These are phyloP conservation scores for Torymus aiolomorphi DNA, from an alignment of 2,888 invertebrate species.

Conservation along the genomic window DNA sequence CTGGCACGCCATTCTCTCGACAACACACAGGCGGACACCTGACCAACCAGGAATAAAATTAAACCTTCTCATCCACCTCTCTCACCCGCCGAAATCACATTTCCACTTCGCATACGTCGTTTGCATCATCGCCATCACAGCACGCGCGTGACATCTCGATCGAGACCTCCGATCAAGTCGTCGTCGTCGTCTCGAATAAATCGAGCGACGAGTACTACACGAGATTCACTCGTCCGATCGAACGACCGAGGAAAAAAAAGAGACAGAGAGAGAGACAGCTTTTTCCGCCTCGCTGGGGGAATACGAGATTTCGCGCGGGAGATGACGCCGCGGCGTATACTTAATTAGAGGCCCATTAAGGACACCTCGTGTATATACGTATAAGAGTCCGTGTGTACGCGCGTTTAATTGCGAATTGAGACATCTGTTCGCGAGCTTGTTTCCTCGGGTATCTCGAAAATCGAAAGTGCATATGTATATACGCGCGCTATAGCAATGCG, in stretches of 20 bases:
- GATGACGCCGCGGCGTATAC: not conserved
- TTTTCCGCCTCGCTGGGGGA: not conserved
- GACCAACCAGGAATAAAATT: no score
- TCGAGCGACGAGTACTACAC: not conserved
- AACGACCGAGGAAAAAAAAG: not conserved
- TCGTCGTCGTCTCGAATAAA: not conserved
- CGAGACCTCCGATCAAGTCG: not conserved
- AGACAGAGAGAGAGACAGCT: not conserved
- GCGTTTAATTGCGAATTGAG: conserved; percentile 47
- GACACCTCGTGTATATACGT: not conserved
- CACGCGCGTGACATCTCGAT: conserved; percentile 1
- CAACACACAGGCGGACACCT: no score
- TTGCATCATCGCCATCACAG: not conserved
- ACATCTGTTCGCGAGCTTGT: conserved; percentile 45
- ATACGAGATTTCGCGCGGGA: conserved; percentile 1
- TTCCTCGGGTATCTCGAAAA: not conserved
- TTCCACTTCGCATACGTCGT: no score
- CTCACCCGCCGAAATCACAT: no score
- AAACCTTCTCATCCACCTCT: no score
- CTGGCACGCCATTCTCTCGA: no score
- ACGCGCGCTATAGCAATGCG: not conserved
- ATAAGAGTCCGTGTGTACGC: no score
- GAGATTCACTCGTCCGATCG: conserved; percentile 6
- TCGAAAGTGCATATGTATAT: not conserved
- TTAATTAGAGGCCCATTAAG: conserved; percentile 34